These are phyloP conservation scores for Mesitornis unicolor DNA, from an alignment of 2,113 vertebrate genomes.

Conservation along the genomic window DNA sequence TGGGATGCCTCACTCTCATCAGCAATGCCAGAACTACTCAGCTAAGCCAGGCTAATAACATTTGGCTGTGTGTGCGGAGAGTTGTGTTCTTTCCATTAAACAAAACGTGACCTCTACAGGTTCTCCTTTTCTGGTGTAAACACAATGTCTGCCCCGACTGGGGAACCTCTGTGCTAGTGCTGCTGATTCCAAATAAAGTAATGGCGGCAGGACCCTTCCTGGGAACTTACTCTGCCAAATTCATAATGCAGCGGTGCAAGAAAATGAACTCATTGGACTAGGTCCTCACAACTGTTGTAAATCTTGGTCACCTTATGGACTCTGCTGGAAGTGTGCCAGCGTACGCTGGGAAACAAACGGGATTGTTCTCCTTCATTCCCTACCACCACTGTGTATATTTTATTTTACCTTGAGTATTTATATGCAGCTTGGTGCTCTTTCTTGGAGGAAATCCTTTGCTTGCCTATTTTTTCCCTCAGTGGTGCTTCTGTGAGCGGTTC, in stretches of 20 bases:
- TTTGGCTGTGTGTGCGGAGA: not conserved
- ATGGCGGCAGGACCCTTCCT: not conserved
- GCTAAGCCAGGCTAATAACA: not conserved
- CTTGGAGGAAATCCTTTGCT: not conserved
- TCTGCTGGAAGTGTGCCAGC: not conserved
- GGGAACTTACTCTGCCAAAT: not conserved
- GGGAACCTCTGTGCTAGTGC: not conserved
- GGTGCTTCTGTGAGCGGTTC: not conserved
- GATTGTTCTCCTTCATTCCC: not conserved
- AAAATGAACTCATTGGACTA: constrained; percentile 14
- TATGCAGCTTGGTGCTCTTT: not conserved
- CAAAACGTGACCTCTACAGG: not conserved
- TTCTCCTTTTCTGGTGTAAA: constrained; percentile 57
- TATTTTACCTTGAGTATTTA: not conserved
- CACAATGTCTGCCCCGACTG: not conserved
- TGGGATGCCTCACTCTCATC: not conserved
- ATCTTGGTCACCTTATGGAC: not conserved
- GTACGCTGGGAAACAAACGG: not conserved
- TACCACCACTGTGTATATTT: not conserved
- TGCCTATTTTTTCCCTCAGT: not conserved
- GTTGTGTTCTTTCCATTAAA: constrained; percentile 39
- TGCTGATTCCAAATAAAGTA: constrained; percentile 47
- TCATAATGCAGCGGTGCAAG: not conserved
- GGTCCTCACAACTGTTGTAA: not conserved
- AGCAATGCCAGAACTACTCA: not conserved